Conservation (phyloP, 2,888 invertebrate species). For the Muschampia staudingeri region DNA sequence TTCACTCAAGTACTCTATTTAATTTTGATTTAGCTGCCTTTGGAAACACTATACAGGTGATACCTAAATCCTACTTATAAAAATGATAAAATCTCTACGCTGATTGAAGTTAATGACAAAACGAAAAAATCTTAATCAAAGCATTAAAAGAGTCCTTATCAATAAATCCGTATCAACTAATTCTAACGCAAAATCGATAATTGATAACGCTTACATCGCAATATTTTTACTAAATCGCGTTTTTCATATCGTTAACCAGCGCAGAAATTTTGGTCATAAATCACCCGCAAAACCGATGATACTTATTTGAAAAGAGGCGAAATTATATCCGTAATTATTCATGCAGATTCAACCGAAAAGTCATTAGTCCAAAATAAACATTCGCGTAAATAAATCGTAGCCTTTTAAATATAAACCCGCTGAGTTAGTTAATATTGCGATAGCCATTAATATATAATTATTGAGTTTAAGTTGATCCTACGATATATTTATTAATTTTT, state of each 20-base stretch:
- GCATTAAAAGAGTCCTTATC: background rate
- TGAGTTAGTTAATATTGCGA: slow-evolving; percentile 65
- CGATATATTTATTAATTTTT: background rate
- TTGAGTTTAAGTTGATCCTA: background rate
- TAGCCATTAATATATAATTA: slow-evolving; percentile 22
- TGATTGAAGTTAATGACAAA: no score
- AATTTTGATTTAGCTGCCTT: no score
- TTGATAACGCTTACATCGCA: slow-evolving; percentile 24
- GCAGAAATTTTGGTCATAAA: slow-evolving; percentile 77
- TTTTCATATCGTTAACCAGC: slow-evolving; percentile 52
- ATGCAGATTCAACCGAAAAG: slow-evolving; percentile 46
- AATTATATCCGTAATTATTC: slow-evolving; percentile 66
- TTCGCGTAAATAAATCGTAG: slow-evolving; percentile 40
- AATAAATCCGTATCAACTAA: slow-evolving; percentile 21
- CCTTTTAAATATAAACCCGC: slow-evolving; percentile 63
- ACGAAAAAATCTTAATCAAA: slow-evolving; percentile 27
- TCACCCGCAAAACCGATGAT: slow-evolving; percentile 75
- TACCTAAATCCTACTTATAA: no score
- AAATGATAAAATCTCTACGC: no score
- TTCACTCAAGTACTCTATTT: no score
- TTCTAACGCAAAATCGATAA: slow-evolving; percentile 26
- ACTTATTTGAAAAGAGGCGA: slow-evolving; percentile 75
- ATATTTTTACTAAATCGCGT: slow-evolving; percentile 39
- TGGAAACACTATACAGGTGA: no score
- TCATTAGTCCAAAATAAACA: slow-evolving; percentile 52